Conservation (phyloP, 37 sponge, comb jelly and placozoan species). For the Agelas oroides region DNA sequence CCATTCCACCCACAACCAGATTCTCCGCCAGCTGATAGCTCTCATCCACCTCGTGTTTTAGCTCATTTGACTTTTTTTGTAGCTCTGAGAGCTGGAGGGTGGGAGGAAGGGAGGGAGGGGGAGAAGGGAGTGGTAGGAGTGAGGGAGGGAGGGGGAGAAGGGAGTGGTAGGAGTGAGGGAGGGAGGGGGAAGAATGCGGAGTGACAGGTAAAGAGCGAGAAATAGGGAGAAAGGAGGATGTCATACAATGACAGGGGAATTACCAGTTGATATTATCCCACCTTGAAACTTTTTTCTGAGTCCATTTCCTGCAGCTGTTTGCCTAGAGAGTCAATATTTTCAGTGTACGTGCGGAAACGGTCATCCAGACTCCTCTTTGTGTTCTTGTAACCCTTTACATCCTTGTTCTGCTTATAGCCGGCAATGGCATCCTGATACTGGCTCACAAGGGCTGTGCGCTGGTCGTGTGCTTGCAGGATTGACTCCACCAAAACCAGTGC, state of each 20-base stretch:
- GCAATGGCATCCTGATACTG: slow-evolving; percentile 39
- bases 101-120: background rate
- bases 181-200: background rate
- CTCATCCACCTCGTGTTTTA: slow-evolving; percentile 27
- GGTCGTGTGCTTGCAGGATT: slow-evolving; percentile 37
- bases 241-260: too few relatives aligned
- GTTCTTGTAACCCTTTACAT: slow-evolving; percentile 56
- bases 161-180: background rate
- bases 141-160: background rate
- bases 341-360: slow-evolving; percentile 27
- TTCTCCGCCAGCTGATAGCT: slow-evolving; percentile 43
- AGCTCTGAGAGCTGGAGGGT: slow-evolving; percentile 28
- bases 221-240: too few relatives aligned
- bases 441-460: slow-evolving; percentile 19
- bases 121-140: background rate
- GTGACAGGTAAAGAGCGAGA: too few relatives aligned
- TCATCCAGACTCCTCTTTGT: slow-evolving; percentile 49
- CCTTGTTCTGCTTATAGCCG: slow-evolving; percentile 60
- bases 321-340: slow-evolving; percentile 15
- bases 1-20: slow-evolving; percentile 21
- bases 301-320: slow-evolving; percentile 45
- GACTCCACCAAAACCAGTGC: slow-evolving; percentile 59
- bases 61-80: slow-evolving; percentile 53
- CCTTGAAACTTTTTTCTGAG: slow-evolving; percentile 44
- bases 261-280: background rate